phyloP scores from a whole-genome alignment of 2,888 invertebrate species.

The Gortyna flavago region DNA sequence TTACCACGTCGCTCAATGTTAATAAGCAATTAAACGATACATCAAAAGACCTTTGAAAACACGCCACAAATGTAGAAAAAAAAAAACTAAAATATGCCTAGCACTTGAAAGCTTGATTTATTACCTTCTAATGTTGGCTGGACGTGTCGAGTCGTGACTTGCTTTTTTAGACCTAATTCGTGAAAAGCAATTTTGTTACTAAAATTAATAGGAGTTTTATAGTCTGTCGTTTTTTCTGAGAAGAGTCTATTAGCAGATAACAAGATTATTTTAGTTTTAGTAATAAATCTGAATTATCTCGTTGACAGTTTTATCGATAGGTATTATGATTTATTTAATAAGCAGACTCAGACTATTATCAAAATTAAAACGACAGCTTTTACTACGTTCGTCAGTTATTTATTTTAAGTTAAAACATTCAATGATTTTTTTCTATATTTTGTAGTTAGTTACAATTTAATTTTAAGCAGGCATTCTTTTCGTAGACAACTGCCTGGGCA shows the following conservation, averaged over 20 bases:
- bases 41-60: conserved; percentile 49
- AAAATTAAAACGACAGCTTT: background rate
- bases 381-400: background rate
- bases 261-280: background rate
- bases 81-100: conserved; percentile 54
- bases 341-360: background rate
- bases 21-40: conserved; percentile 48
- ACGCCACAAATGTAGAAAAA: conserved; percentile 44
- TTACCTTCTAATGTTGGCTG: conserved; percentile 54
- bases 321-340: background rate
- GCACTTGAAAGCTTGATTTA: conserved; percentile 61
- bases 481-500: conserved; percentile 93
- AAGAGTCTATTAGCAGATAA: conserved; percentile 5
- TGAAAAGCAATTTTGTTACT: conserved; percentile 43
- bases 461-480: conserved; percentile 66
- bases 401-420: background rate
- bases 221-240: conserved; percentile 19
- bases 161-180: conserved; percentile 52
- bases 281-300: background rate
- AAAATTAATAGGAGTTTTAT: conserved; percentile 34
- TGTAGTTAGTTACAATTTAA: conserved; percentile 51
- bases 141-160: conserved; percentile 55
- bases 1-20: conserved; percentile 41
- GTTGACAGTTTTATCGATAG: background rate
- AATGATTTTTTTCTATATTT: background rate